A percentile compares a stretch with the other conserved stretches of the same genome.
These are phyloP conservation scores for Ptychadena robeensis DNA, from an alignment of 2,797 vertebrate genomes.

Conservation along the genomic window DNA sequence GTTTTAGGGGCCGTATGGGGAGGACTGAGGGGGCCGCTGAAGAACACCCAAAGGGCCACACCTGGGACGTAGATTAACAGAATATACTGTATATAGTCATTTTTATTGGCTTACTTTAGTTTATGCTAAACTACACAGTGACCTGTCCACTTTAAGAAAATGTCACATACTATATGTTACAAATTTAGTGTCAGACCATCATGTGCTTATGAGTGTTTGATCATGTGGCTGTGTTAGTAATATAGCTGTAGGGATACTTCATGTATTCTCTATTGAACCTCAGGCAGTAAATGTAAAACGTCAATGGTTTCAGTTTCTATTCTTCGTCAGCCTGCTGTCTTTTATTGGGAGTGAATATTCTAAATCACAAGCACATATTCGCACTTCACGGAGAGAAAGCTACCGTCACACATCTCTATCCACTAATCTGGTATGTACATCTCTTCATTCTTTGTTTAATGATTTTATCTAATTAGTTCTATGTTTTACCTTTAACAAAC, in stretches of 20 bases:
- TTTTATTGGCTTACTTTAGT: no score
- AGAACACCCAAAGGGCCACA: no score
- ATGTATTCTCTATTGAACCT: neutral
- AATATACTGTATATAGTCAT: no score
- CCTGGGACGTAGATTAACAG: no score
- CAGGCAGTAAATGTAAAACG: neutral
- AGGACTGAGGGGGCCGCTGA: no score
- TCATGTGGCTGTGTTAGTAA: neutral
- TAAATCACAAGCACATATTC: neutral
- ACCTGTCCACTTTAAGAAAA: no score
- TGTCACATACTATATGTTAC: no score
- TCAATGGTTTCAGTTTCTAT: constrained; percentile 3
- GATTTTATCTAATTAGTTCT: neutral
- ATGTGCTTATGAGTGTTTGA: neutral
- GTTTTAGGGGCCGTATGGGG: no score
- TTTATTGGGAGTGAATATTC: neutral
- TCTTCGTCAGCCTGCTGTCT: neutral
- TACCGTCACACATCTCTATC: neutral
- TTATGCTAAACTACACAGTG: no score
- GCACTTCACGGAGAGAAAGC: neutral
- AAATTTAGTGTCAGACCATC: neutral
- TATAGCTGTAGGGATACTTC: neutral
- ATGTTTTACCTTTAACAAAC: neutral
- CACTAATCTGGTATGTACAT: neutral
- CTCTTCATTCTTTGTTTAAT: neutral